Conservation (phyloP, 2,888 invertebrate species). For the Drosophila kambysellisi region DNA sequence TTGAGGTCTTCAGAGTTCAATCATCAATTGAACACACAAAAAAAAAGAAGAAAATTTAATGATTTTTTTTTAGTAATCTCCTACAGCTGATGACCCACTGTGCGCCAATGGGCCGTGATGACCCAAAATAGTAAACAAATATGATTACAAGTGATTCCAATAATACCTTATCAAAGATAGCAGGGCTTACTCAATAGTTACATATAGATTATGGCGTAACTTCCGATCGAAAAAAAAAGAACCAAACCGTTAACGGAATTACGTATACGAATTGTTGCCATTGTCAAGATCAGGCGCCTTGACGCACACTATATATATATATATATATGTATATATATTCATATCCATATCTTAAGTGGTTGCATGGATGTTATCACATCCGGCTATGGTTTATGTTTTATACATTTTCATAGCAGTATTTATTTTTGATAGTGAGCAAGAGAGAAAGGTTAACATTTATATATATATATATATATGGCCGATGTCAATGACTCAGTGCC, state of each 20-base stretch:
- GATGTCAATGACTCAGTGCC: constrained; percentile 70
- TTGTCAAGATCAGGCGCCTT: constrained; percentile 67
- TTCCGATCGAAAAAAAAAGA: constrained; percentile 25
- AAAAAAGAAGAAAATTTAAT: constrained; percentile 31
- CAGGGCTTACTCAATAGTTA: constrained; percentile 1
- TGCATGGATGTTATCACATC: constrained; percentile 43
- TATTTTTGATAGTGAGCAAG: constrained; percentile 33
- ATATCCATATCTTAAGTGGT: neutral
- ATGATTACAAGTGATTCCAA: constrained; percentile 30
- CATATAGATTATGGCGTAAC: constrained; percentile 23
- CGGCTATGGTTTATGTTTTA: constrained; percentile 34
- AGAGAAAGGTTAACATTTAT: constrained; percentile 57
- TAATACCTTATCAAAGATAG: constrained; percentile 47
- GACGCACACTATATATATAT: constrained; percentile 5
- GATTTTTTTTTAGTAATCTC: constrained; percentile 46
- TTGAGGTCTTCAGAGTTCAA: constrained; percentile 63
- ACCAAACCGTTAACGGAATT: neutral
- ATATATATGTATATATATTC: neutral
- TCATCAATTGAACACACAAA: constrained; percentile 60
- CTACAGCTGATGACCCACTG: neutral
- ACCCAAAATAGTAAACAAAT: constrained; percentile 41
- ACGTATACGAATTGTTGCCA: constrained; percentile 27
- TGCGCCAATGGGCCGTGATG: constrained; percentile 24
- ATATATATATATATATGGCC: constrained; percentile 4
- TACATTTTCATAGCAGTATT: neutral